phyloP scores from a whole-genome alignment of 2,888 invertebrate species.

The Lithodes maja region DNA sequence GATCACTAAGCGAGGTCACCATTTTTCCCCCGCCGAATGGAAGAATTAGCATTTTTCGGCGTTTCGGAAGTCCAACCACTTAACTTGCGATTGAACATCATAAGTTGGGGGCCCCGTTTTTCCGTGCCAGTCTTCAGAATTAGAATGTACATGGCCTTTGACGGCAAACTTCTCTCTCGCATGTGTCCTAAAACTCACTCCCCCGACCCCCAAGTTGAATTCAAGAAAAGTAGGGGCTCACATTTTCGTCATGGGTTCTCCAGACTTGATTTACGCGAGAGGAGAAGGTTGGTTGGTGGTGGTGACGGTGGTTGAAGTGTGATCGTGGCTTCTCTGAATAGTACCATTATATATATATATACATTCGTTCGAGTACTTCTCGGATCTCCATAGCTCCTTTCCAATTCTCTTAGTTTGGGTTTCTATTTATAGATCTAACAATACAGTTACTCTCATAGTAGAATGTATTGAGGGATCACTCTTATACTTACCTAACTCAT shows the following conservation, averaged over 20 bases:
- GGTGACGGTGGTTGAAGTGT: too few relatives aligned
- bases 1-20: conserved; percentile 57
- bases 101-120: conserved; percentile 54
- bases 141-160: conserved; percentile 60
- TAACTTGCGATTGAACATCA: conserved; percentile 65
- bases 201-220: conserved; percentile 7
- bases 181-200: not conserved
- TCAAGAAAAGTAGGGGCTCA: not conserved
- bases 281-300: too few relatives aligned
- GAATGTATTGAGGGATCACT: too few relatives aligned
- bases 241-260: not conserved
- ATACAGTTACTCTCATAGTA: too few relatives aligned
- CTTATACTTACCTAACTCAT: too few relatives aligned
- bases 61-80: conserved; percentile 62
- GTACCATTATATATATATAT: too few relatives aligned
- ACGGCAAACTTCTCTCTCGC: conserved; percentile 25
- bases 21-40: conserved; percentile 42
- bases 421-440: too few relatives aligned
- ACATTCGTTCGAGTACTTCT: too few relatives aligned
- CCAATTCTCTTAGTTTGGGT: too few relatives aligned
- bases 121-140: conserved; percentile 35
- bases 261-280: not conserved
- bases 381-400: too few relatives aligned
- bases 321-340: too few relatives aligned
- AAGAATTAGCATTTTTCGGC: conserved; percentile 49